Conservation (phyloP, 1,140 invertebrate species). For the Panulirus ornatus region DNA sequence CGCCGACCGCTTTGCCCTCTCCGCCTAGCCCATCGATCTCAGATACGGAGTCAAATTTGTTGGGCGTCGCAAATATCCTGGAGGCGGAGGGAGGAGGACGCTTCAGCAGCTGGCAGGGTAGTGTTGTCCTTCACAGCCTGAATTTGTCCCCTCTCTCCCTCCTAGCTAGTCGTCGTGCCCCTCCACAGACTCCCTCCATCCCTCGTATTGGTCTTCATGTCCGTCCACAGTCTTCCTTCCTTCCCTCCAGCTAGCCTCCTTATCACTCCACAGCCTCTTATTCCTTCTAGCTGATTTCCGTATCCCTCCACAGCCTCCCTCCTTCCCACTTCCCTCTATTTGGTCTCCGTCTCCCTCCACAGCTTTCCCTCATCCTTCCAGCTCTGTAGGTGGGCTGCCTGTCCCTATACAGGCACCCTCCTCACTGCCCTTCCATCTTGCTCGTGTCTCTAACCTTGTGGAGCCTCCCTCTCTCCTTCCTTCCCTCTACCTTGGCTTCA, state of each 20-base stretch:
- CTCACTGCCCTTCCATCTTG: not conserved
- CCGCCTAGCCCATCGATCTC: not conserved
- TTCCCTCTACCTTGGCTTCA: not conserved
- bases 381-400: not conserved
- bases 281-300: not conserved
- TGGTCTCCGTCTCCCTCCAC: not conserved
- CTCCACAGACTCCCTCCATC: not conserved
- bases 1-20: not conserved
- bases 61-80: not conserved
- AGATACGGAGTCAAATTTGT: not conserved
- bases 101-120: not conserved
- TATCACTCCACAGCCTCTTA: not conserved
- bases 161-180: not conserved
- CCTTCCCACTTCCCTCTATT: not conserved
- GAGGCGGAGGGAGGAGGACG: not conserved
- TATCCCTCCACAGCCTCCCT: not conserved
- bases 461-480: not conserved
- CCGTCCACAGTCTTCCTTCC: too few relatives aligned
- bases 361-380: not conserved
- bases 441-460: not conserved
- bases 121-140: not conserved
- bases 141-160: not conserved
- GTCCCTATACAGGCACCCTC: not conserved
- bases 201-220: too few relatives aligned
- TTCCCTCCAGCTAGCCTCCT: not conserved